Evolutionary conservation across 2,888 invertebrate species (phyloP).

Genomic region (Heliconius ismenius): DNA sequence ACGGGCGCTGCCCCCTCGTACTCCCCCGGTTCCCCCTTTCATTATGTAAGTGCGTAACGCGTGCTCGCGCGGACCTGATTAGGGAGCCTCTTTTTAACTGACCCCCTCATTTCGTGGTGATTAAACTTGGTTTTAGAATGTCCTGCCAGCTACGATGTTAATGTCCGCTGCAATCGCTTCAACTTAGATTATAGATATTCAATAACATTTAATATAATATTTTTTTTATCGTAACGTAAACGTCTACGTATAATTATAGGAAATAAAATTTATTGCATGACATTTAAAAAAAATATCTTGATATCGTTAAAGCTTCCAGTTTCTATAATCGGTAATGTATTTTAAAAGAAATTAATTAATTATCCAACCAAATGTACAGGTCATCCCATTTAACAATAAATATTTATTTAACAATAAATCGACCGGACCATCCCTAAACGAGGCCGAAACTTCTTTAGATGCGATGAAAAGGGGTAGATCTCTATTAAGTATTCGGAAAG

Average conservation of each 20-base stretch:
- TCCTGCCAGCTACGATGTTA: slow-evolving; percentile 49
- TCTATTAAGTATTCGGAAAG: slow-evolving; percentile 77
- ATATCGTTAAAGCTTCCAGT: too few relatives aligned
- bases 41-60: slow-evolving; percentile 83
- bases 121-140: slow-evolving; percentile 79
- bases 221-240: background rate
- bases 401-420: slow-evolving; percentile 42
- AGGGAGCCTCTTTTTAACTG: slow-evolving; percentile 81
- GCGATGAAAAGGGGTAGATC: slow-evolving; percentile 75
- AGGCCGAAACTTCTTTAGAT: slow-evolving; percentile 67
- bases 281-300: background rate
- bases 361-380: background rate
- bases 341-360: background rate
- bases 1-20: slow-evolving; percentile 68
- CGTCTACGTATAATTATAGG: background rate
- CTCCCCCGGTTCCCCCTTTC: slow-evolving; percentile 77
- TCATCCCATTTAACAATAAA: background rate
- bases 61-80: slow-evolving; percentile 81
- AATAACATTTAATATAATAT: background rate
- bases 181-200: background rate
- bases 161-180: slow-evolving; percentile 13
- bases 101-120: slow-evolving; percentile 76
- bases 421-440: slow-evolving; percentile 66
- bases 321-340: background rate
- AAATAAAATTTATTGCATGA: too few relatives aligned